Evolutionary conservation across 2,113 vertebrate genomes (phyloP).

Genomic region (Haemorhous mexicanus): DNA sequence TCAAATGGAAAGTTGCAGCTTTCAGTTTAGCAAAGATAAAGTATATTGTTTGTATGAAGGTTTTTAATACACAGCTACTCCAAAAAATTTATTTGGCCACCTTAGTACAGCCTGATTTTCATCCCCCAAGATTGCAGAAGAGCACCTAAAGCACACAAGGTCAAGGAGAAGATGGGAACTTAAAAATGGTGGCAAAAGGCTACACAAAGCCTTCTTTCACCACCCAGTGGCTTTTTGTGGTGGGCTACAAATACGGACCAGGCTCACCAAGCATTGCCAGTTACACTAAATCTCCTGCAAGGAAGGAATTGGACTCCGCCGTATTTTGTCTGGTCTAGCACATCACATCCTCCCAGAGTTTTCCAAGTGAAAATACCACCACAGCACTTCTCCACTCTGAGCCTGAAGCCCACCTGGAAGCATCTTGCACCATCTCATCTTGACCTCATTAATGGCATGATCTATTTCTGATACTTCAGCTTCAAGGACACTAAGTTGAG

Average conservation of each 20-base stretch:
- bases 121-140: neutral
- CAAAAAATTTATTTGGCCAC: neutral
- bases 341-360: neutral
- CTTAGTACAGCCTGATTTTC: fast-evolving
- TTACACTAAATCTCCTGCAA: neutral
- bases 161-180: neutral
- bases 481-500: neutral
- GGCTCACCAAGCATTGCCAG: neutral
- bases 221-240: neutral
- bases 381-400: neutral
- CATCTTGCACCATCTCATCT: neutral
- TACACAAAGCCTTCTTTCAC: neutral
- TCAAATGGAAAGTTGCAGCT: neutral
- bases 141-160: neutral
- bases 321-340: neutral
- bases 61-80: neutral
- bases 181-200: neutral
- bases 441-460: neutral
- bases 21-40: neutral
- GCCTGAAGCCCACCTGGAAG: neutral
- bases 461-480: neutral
- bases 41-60: neutral
- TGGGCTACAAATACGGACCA: neutral
- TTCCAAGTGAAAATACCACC: neutral
- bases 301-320: neutral